Evolutionary conservation across 2,888 invertebrate genomes (phyloP), one percentile per base, ranked within the genome.

Genomic region (Leuctra nigra): DNA sequence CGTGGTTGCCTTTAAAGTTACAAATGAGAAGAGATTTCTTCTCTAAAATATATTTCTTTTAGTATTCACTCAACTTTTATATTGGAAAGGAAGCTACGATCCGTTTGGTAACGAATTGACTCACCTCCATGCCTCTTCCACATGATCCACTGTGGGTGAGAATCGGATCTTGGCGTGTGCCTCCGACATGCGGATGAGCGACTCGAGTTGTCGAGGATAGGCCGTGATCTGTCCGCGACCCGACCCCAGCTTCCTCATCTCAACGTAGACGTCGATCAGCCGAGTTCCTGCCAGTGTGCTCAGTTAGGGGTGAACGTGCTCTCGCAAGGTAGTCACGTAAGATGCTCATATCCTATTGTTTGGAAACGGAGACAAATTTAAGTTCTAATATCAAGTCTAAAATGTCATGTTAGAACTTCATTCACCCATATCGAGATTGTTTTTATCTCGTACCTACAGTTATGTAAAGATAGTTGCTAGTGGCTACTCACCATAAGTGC

Each of bases 151-250:
- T 1, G 75, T 72, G 16, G 82, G 73, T 2, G 91, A 87, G 18
- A 97, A 82, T 2, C 98, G 81, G 64, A 99, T 82, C 71, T 95
- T 90, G 25, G 99, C 96, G 72, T 96, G 95, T 1, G 98, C 95
- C 72, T 99, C 99, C 0, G 98, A 81, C 11, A 99, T 77, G 4
- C 99, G 82, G 68, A 99, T 98, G 16, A 99, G 78, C 0, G 97
- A 96, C 74, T 99, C 99, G 63, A 99, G 74, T 71, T 99, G 99
- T 0, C 99, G 80, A 0, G 99, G 99, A 75, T 98, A 99, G 0
- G 99, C 99, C 0, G 96, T 88, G 59, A 99, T 91, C 72, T 96
- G 95, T 0, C 99, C 99, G 50, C 88, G 82, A 0, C 93, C 92
- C 65, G 88, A 90, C 55, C 97, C 97, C 68, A 74, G 67, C 70